Evolutionary conservation across 1,140 invertebrate genomes (phyloP), one percentile per base, ranked within the genome.

Genomic region (Geopemphigus sp.): DNA sequence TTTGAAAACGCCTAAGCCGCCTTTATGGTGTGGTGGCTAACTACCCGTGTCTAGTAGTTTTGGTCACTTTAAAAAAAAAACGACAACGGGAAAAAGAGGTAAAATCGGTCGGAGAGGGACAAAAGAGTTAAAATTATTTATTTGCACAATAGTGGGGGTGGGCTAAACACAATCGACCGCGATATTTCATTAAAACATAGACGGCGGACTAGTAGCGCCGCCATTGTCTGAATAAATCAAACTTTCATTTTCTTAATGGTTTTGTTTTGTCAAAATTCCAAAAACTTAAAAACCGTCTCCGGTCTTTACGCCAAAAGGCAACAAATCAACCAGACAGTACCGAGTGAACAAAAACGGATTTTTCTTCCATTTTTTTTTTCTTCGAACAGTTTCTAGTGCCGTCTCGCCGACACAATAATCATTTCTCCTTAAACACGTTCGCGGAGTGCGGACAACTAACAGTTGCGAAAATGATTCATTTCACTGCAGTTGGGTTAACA

Each of bases 231-330:
- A 78, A 78, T 78, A 78, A 78, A 78, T 78, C 74, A 78, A 78
- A 78, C 45, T 78, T 78, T 78, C 74, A 78, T 78, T 78, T 78
- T 78, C 74, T 63, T 78, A 78, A 78, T 78, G 57, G 74, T 78
- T 78, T 78, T 63, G 57, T 78, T 78, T 78, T 78, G 74, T 63
- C 74, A 29, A 63, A 63, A 78, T 63, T 78, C 57, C 74, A 78
- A 78, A 78, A 78, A 78, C 57, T 78, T 78, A 63, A 78, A 78
- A 78, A 63, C 74, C n/a, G n/a, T 76, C 32, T 76, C 22, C 54
- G 26, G 14, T 59, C 19, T 22, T 78, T 47, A 29, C 24, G 11
- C 57, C 11, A 50, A 63, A 63, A 78, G 74, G 39, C 24, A 63
- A 78, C 74, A 78, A 78, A 78, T 78, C 74, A 78, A 63, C 57